Conservation (phyloP, 1,140 invertebrate genomes). For the Bombus ignitus region DNA sequence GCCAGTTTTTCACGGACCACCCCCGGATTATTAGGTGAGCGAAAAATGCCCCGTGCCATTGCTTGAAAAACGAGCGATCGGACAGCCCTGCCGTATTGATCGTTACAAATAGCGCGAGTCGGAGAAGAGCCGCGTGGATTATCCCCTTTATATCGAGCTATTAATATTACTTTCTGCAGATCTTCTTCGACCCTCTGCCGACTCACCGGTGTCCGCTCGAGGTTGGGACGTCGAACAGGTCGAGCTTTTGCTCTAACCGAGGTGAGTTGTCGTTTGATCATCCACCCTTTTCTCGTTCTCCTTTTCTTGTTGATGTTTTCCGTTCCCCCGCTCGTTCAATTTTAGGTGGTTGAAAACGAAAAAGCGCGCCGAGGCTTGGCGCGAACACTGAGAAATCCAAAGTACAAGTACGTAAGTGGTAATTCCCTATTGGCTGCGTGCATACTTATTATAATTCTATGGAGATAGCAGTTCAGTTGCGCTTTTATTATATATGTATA, state of each 20-base stretch:
- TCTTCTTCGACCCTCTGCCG: constrained; percentile 20
- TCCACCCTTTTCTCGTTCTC: background rate
- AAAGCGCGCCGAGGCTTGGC: background rate
- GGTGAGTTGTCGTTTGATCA: constrained; percentile 26
- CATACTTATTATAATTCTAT: too few species aligned
- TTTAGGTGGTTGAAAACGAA: background rate
- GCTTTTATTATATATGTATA: too few species aligned
- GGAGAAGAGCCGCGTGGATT: constrained; percentile 55
- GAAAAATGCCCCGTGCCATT: constrained; percentile 58
- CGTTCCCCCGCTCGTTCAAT: background rate
- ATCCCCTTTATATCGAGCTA: constrained; percentile 68
- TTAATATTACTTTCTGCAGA: constrained; percentile 73
- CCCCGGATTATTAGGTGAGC: constrained; percentile 62
- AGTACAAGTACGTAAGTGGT: too few species aligned
- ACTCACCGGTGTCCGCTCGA: background rate
- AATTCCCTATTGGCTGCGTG: too few species aligned
- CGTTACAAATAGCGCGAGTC: constrained; percentile 65
- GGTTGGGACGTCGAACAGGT: constrained; percentile 24
- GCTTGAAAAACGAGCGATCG: constrained; percentile 65
- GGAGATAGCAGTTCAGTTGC: too few species aligned
- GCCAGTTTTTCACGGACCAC: constrained; percentile 56
- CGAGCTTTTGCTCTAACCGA: constrained; percentile 2
- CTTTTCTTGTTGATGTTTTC: background rate
- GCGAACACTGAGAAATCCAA: background rate
- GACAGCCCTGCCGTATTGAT: constrained; percentile 60